Conservation (phyloP, 2,113 vertebrate species). For the Coreoperca whiteheadi region DNA sequence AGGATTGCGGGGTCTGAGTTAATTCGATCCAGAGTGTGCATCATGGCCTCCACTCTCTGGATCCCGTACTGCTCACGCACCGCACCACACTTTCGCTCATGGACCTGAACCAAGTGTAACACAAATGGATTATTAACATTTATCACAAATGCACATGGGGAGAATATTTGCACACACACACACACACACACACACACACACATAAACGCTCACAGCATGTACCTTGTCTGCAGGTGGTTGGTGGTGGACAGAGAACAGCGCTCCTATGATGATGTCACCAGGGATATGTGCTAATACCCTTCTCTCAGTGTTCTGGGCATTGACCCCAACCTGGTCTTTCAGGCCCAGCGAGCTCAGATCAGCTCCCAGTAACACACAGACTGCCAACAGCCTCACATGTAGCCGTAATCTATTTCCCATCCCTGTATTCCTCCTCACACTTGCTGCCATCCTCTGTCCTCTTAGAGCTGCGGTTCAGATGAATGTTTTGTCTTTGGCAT, state of each 20-base stretch:
- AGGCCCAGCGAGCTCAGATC: slow-evolving; percentile 58
- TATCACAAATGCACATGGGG: background rate
- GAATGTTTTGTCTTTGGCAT: slow-evolving; percentile 17
- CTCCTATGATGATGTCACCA: slow-evolving; percentile 97
- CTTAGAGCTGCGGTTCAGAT: slow-evolving; percentile 44
- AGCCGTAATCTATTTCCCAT: slow-evolving; percentile 40
- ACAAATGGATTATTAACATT: slow-evolving; percentile 10
- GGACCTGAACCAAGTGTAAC: slow-evolving; percentile 78
- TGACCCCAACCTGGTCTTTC: slow-evolving; percentile 82
- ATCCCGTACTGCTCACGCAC: slow-evolving; percentile 98
- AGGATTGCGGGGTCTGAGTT: slow-evolving; percentile 91
- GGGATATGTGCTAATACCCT: slow-evolving; percentile 94
- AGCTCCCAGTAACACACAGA: slow-evolving; percentile 61
- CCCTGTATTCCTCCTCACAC: slow-evolving; percentile 13
- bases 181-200: background rate
- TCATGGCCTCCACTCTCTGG: slow-evolving; percentile 98
- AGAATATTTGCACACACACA: background rate
- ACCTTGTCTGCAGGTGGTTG: slow-evolving; percentile 97
- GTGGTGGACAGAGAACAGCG: slow-evolving; percentile 97
- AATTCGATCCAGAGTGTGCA: slow-evolving; percentile 96
- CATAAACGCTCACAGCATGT: background rate
- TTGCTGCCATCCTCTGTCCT: slow-evolving; percentile 55
- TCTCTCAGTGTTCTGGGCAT: slow-evolving; percentile 92
- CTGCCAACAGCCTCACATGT: slow-evolving; percentile 50
- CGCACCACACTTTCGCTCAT: slow-evolving; percentile 96